A percentile compares a stretch with the other conserved stretches of the same genome.
phyloP scores from a whole-genome alignment of 2,888 invertebrate genomes.

The Pterobdella sp. region DNA sequence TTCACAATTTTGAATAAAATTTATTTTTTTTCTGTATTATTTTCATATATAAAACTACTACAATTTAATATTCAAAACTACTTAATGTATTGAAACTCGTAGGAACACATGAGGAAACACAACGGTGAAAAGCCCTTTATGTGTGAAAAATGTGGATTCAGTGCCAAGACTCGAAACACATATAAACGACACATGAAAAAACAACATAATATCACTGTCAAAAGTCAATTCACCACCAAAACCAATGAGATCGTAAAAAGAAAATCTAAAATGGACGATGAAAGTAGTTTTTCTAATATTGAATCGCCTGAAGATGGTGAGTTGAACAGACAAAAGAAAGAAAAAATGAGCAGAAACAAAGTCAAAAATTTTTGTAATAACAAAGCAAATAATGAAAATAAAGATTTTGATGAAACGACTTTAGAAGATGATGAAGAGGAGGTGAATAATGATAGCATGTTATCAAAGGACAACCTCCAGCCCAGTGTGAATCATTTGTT shows the following conservation, averaged over 20 bases:
- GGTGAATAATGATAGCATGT: no score
- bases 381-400: not conserved
- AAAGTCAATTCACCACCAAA: not conserved
- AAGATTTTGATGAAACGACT: not conserved
- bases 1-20: no score
- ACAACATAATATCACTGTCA: not conserved
- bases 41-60: no score
- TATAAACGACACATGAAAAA: not conserved
- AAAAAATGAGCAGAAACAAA: not conserved
- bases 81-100: not conserved
- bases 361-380: not conserved
- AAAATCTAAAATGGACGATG: not conserved
- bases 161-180: not conserved
- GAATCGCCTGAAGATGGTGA: not conserved
- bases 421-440: not conserved
- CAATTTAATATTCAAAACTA: not conserved
- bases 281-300: no score
- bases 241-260: not conserved
- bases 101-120: constrained; percentile 6
- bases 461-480: no score
- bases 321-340: not conserved
- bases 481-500: no score
- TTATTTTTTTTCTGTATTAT: no score
- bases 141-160: not conserved
- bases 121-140: not conserved